A percentile compares a stretch with the other conserved stretches of the same genome.
Conservation (phyloP, 1,140 invertebrate genomes). For the Ephestia elutella region DNA sequence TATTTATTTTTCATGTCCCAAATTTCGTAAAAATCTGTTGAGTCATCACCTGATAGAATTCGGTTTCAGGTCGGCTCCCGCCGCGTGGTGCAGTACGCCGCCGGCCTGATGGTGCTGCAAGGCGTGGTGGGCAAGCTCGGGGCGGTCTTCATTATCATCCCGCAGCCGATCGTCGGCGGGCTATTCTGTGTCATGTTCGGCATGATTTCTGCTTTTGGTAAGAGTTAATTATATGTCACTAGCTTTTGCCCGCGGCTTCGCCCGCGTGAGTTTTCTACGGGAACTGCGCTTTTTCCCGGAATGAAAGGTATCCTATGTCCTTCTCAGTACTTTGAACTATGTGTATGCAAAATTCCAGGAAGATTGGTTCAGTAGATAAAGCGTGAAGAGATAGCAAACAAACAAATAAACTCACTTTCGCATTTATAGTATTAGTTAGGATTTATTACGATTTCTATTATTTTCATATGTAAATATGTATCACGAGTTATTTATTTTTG, state of each 20-base stretch:
- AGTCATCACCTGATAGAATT: too few relatives aligned
- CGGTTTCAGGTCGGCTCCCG: slow-evolving; percentile 88
- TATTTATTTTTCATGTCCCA: slow-evolving; percentile 75
- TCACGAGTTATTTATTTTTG: too few relatives aligned
- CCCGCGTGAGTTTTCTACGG: too few relatives aligned
- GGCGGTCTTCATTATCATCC: slow-evolving; percentile 91
- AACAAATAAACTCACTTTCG: background rate
- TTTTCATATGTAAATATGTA: too few relatives aligned
- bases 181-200: slow-evolving; percentile 92
- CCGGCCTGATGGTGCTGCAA: slow-evolving; percentile 85
- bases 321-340: too few relatives aligned
- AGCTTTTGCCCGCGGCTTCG: too few relatives aligned
- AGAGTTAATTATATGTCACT: slow-evolving; percentile 22
- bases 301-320: too few relatives aligned
- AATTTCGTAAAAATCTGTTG: too few relatives aligned
- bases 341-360: too few relatives aligned
- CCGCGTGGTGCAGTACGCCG: slow-evolving; percentile 89
- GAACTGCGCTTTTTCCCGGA: too few relatives aligned
- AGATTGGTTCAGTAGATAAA: too few relatives aligned
- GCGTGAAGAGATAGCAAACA: background rate
- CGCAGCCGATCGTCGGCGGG: slow-evolving; percentile 91
- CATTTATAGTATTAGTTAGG: background rate
- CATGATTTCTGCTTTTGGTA: slow-evolving; percentile 87
- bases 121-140: slow-evolving; percentile 89
- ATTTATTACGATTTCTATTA: too few relatives aligned